A percentile compares a stretch with the other conserved stretches of the same genome.
Conservation (phyloP, 2,888 invertebrate species). For the Stenodera caucasica region DNA sequence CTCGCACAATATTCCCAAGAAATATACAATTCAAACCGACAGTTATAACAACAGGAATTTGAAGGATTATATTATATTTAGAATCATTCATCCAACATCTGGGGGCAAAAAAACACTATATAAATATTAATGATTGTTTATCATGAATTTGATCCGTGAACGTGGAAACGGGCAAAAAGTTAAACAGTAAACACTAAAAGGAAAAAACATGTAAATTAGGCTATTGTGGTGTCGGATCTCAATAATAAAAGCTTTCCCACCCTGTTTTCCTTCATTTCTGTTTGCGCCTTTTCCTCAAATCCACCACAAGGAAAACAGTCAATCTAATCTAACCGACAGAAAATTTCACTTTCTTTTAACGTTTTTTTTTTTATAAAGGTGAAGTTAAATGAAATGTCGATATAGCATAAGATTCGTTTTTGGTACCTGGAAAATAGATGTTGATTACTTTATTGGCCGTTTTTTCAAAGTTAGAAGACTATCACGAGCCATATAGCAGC, state of each 20-base stretch:
- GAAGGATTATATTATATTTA: slow-evolving; percentile 71
- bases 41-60: slow-evolving; percentile 76
- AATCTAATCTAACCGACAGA: background rate
- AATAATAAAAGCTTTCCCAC: background rate
- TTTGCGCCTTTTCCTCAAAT: background rate
- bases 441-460: too few relatives aligned
- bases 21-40: slow-evolving; percentile 82
- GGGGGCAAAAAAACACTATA: too few relatives aligned
- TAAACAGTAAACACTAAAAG: background rate
- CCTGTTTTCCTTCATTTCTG: background rate
- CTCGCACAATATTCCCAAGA: slow-evolving; percentile 87
- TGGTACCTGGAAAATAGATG: too few relatives aligned
- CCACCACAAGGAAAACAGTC: background rate
- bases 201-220: background rate
- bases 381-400: background rate
- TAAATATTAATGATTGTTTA: background rate
- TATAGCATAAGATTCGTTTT: background rate
- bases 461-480: too few relatives aligned
- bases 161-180: background rate
- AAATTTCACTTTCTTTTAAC: background rate
- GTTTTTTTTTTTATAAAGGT: too few relatives aligned
- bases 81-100: slow-evolving; percentile 62
- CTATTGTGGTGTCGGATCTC: background rate
- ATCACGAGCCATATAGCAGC: too few relatives aligned
- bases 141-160: background rate